Conservation (phyloP, 1,140 invertebrate genomes). For the Lepidurus apus region DNA sequence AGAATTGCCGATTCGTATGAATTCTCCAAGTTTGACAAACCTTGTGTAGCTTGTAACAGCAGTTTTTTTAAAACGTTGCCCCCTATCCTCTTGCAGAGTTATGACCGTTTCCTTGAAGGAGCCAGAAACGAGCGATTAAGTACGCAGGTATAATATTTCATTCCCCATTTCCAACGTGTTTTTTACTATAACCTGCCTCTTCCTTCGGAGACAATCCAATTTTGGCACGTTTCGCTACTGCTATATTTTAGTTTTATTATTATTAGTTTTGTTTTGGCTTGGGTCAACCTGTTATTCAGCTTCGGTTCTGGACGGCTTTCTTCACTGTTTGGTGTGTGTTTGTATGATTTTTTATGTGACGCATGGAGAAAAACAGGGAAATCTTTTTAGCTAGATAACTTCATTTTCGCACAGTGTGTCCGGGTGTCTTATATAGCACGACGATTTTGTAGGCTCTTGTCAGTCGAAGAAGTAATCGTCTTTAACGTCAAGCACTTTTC, state of each 20-base stretch:
- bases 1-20: too few species aligned
- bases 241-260: background rate
- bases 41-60: background rate
- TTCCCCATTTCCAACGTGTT: conserved; percentile 14
- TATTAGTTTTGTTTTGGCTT: background rate
- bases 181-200: conserved; percentile 19
- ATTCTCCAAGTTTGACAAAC: background rate
- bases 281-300: too few species aligned
- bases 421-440: too few species aligned
- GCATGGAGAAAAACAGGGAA: too few species aligned
- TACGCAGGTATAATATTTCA: conserved; percentile 16
- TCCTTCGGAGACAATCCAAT: conserved; percentile 14
- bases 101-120: conserved; percentile 18
- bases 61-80: conserved; percentile 11
- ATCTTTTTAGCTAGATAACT: too few species aligned
- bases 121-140: conserved; percentile 12
- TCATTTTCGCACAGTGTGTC: too few species aligned
- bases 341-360: too few species aligned
- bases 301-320: too few species aligned
- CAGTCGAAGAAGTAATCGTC: too few species aligned
- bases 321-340: too few species aligned
- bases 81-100: conserved; percentile 12
- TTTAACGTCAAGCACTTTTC: too few species aligned
- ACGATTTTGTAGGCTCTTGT: too few species aligned
- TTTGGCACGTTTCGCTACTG: background rate